A percentile compares a stretch with the other conserved stretches of the same genome.
phyloP scores from a whole-genome alignment of 2,113 vertebrate species.

The Siniperca chuatsi region DNA sequence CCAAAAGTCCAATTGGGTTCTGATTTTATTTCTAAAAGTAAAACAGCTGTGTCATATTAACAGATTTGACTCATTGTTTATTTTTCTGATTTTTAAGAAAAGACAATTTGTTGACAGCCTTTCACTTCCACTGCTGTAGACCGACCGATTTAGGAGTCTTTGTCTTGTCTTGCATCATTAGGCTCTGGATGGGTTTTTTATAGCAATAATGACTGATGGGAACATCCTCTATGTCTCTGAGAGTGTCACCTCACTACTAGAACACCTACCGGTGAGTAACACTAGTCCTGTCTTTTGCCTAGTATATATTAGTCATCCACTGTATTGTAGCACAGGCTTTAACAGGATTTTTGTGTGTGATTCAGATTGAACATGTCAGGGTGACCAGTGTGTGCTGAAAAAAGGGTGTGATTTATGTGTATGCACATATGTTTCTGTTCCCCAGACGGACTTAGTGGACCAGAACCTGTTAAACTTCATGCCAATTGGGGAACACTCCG shows the following conservation, averaged over 20 bases:
- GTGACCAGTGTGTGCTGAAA: neutral
- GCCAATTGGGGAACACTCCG: constrained; percentile 94
- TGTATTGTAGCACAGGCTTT: constrained; percentile 20
- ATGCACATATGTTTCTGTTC: constrained; percentile 26
- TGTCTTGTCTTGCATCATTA: constrained; percentile 74
- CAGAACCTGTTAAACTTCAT: constrained; percentile 99
- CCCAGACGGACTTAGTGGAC: constrained; percentile 96
- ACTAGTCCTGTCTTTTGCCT: neutral
- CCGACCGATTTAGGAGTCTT: neutral
- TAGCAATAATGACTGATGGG: constrained; percentile 99
- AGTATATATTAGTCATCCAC: constrained; percentile 4
- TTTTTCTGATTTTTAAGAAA: neutral
- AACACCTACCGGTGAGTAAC: constrained; percentile 97
- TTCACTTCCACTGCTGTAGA: neutral
- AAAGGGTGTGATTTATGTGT: neutral
- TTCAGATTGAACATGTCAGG: too few relatives aligned
- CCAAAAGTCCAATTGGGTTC: neutral
- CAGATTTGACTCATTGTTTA: neutral
- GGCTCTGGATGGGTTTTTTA: constrained; percentile 99
- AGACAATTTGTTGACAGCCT: neutral
- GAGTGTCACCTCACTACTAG: constrained; percentile 97
- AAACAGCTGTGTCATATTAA: neutral
- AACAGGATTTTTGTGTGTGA: neutral
- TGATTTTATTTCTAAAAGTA: neutral
- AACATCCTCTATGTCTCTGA: constrained; percentile 99